These are phyloP conservation scores for Ceratitis capitata DNA, from an alignment of 1,140 invertebrate species.

Conservation along the genomic window DNA sequence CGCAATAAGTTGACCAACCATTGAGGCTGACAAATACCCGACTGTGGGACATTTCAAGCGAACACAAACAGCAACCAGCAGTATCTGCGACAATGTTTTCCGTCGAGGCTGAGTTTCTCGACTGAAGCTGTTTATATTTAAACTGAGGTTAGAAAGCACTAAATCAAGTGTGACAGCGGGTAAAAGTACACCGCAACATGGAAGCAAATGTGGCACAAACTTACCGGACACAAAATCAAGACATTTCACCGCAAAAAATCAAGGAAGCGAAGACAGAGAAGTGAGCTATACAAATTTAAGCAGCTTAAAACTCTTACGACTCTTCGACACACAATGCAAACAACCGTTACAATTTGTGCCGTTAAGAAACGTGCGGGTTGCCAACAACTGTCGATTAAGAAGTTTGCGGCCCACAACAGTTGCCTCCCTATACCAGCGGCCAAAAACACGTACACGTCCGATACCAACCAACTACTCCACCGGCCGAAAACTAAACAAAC, in stretches of 20 bases:
- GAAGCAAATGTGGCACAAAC: slow-evolving; percentile 36
- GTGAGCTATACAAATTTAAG: slow-evolving; percentile 44
- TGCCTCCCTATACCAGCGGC: background rate
- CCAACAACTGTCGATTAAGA: slow-evolving; percentile 34
- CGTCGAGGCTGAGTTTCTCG: background rate
- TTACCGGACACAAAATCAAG: background rate
- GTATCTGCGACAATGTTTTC: background rate
- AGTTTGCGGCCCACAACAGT: background rate
- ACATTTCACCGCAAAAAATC: background rate
- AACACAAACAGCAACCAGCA: no score
- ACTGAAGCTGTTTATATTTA: slow-evolving; percentile 49
- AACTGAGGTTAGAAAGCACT: slow-evolving; percentile 65
- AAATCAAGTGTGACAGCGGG: slow-evolving; percentile 59
- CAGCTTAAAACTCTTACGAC: slow-evolving; percentile 55
- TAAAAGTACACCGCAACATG: slow-evolving; percentile 13
- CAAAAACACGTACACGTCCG: background rate
- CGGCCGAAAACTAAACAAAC: background rate
- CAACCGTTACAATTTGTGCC: background rate
- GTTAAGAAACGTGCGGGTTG: background rate
- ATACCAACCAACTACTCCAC: background rate
- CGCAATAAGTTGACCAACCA: background rate
- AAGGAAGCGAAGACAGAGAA: background rate
- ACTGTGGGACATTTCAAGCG: background rate
- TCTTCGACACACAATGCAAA: background rate
- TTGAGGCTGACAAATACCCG: background rate